phyloP scores from a whole-genome alignment of 2,113 vertebrate species.

The Oenanthe oenanthe region DNA sequence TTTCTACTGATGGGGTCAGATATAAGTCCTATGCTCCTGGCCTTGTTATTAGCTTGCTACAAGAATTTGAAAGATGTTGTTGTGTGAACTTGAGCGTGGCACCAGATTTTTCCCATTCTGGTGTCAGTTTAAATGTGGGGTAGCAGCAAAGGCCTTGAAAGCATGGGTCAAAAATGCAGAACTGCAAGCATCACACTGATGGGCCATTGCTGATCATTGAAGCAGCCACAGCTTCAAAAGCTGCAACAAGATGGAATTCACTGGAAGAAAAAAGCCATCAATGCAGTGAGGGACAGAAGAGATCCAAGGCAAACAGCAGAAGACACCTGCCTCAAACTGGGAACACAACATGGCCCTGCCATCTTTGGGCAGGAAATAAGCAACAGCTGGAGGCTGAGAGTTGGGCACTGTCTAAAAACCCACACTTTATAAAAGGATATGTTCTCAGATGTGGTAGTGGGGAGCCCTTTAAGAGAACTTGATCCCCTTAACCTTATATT shows the following conservation, averaged over 20 bases:
- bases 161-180: neutral
- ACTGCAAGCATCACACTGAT: neutral
- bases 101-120: neutral
- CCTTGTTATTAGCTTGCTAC: neutral
- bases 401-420: neutral
- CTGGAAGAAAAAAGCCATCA: neutral
- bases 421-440: rapidly evolving
- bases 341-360: rapidly evolving
- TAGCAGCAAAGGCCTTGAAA: neutral
- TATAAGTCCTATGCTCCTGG: neutral
- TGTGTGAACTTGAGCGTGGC: rapidly evolving
- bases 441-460: neutral
- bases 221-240: neutral
- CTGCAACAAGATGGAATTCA: neutral
- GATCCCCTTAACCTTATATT: neutral
- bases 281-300: neutral
- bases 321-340: neutral
- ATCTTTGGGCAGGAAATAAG: neutral
- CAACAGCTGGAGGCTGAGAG: rapidly evolving
- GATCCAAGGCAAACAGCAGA: neutral
- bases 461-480: neutral
- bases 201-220: neutral
- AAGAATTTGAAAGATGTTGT: neutral
- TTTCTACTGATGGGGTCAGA: neutral
- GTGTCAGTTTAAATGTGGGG: neutral